Evolutionary conservation across 1,140 invertebrate species (phyloP).

Genomic region (Cardiocondyla obscurior): DNA sequence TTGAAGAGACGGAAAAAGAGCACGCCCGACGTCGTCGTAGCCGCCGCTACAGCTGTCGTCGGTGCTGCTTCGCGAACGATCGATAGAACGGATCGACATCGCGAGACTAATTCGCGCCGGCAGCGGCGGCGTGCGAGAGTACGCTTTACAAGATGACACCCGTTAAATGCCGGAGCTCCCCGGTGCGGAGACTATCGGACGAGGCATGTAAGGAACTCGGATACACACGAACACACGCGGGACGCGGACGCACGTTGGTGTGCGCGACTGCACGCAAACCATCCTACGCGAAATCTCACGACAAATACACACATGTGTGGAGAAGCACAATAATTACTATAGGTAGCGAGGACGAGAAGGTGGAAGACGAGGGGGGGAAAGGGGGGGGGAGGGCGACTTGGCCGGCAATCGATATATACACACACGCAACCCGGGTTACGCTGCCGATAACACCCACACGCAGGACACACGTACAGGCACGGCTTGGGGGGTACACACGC

Average conservation of each 20-base stretch:
- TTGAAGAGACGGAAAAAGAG: constrained; percentile 30
- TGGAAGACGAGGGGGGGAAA: constrained; percentile 27
- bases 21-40: neutral
- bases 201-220: constrained; percentile 76
- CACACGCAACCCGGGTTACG: constrained; percentile 67
- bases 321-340: constrained; percentile 82
- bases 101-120: constrained; percentile 34
- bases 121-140: constrained; percentile 50
- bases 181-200: constrained; percentile 76
- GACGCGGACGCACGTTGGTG: constrained; percentile 49
- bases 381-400: constrained; percentile 72
- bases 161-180: constrained; percentile 78
- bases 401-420: constrained; percentile 83
- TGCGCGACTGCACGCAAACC: constrained; percentile 62
- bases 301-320: constrained; percentile 77
- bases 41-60: neutral
- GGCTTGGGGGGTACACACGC: constrained; percentile 56
- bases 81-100: constrained; percentile 48
- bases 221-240: constrained; percentile 59
- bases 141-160: constrained; percentile 77
- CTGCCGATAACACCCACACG: constrained; percentile 37
- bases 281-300: constrained; percentile 67
- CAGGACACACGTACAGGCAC: constrained; percentile 58
- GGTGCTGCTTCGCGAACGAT: constrained; percentile 2
- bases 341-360: constrained; percentile 69